phyloP scores from a whole-genome alignment of 2,797 vertebrate genomes.

The Oreochromis mossambicus region DNA sequence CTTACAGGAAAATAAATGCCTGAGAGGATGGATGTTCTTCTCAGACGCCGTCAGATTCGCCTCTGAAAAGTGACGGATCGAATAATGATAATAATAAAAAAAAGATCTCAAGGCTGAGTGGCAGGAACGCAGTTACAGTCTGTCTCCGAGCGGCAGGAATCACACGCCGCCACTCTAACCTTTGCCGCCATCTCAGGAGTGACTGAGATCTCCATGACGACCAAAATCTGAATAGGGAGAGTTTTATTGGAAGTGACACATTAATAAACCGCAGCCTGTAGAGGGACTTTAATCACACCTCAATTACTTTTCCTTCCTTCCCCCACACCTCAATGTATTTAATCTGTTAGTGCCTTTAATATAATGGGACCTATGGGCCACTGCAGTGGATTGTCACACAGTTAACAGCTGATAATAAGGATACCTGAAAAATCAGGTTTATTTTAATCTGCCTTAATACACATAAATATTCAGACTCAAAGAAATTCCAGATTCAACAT shows the following conservation, averaged over 20 bases:
- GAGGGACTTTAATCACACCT: slow-evolving; percentile 72
- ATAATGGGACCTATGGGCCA: slow-evolving; percentile 3
- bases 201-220: slow-evolving; percentile 72
- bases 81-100: neutral
- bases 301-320: slow-evolving; percentile 55
- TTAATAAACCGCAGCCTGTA: slow-evolving; percentile 76
- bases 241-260: slow-evolving; percentile 78
- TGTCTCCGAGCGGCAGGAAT: slow-evolving; percentile 20
- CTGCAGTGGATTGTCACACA: slow-evolving; percentile 29
- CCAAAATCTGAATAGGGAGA: slow-evolving; percentile 61
- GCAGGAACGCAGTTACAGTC: slow-evolving; percentile 10
- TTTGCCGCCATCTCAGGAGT: slow-evolving; percentile 64
- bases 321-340: slow-evolving; percentile 26
- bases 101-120: neutral
- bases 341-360: slow-evolving; percentile 22
- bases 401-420: neutral
- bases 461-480: neutral
- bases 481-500: neutral
- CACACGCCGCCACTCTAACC: slow-evolving; percentile 52
- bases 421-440: neutral
- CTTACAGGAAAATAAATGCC: neutral
- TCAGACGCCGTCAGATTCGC: neutral
- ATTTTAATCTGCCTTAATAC: neutral
- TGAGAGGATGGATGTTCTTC: neutral
- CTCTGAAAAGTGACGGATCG: neutral